Conservation (phyloP, 2,797 vertebrate species). For the Hyperoplus lanceolatus region DNA sequence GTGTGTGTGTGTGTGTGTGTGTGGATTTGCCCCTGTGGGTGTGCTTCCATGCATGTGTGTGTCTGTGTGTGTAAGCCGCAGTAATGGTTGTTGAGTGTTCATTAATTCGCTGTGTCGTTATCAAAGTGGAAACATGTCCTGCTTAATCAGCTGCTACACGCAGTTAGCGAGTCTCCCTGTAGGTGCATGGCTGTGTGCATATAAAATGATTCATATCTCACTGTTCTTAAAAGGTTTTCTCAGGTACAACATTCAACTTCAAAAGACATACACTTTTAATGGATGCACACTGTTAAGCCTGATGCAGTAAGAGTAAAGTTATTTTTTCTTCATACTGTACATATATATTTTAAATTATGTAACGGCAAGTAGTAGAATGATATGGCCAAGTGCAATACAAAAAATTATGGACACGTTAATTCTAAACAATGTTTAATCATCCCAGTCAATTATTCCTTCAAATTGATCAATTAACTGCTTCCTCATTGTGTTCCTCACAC, state of each 20-base stretch:
- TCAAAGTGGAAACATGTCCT: conserved; percentile 34
- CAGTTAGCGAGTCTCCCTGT: conserved; percentile 1
- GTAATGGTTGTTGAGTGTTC: conserved; percentile 7
- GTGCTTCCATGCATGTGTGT: too few species aligned
- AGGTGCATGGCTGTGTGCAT: conserved; percentile 15
- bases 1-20: not conserved
- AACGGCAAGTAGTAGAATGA: not conserved
- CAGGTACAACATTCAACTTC: not conserved
- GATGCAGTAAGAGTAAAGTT: not conserved
- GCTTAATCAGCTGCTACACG: conserved; percentile 28
- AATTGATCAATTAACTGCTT: not conserved
- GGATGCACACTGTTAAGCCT: not conserved
- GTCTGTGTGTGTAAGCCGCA: not conserved
- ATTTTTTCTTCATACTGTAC: too few species aligned
- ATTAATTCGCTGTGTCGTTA: conserved; percentile 25
- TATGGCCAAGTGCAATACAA: not conserved
- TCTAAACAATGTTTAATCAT: not conserved
- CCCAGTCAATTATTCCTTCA: not conserved
- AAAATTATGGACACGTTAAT: not conserved
- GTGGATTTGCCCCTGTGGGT: too few species aligned
- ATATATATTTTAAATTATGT: not conserved
- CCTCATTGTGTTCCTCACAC: too few species aligned
- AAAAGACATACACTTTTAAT: not conserved
- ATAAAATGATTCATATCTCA: not conserved
- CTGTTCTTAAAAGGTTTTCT: not conserved